Evolutionary conservation across 2,797 vertebrate genomes (phyloP), one percentile per base, ranked within the genome.

Genomic region (Hoplostethus mediterraneus): DNA sequence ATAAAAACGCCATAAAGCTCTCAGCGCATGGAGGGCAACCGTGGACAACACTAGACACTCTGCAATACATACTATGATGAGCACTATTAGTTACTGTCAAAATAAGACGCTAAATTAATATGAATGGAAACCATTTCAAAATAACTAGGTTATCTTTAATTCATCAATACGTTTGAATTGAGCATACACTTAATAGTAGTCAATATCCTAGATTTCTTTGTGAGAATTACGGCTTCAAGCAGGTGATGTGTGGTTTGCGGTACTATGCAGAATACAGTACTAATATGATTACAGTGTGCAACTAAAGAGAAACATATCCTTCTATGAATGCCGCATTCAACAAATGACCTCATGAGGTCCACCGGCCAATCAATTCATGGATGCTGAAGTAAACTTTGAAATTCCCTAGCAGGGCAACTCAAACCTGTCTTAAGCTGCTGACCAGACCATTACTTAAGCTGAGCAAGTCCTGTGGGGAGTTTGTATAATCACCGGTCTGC

Each of bases 401-500:
- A 90, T 80, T 84, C 72, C 79, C 86, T 6, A 74, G 67, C 80
- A 88, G 77, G 75, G 81, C 87, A 87, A 77, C 75, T 89, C 81
- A 70, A 83, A 84, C 85, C 80, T 82, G 87, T 73, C 73, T 88
- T 38, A 61, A 88, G 88, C 87, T 87, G 88, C 88, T 91, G 92
- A 93, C 90, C 89, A 92, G 84, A 89, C 81, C 89, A 86, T 93
- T 93, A 94, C 90, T 92, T 92, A 92, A 89, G 81, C 67, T 75
- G 87, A 90, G 85, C 88, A 74, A 84, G 89, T 91, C 87, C 92
- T 90, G 55, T 81, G 86, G 93, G 92, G 86, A 84, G 89, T 81
- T 89, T 87, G 80, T 89, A 79, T 94, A 94, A 95, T 95, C 93
- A 94, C 87, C 79, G 87, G 87, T 87, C 89, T 91, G 87, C 68